Evolutionary conservation across 2,888 invertebrate species (phyloP).

Genomic region (Netelia fuscicornis): DNA sequence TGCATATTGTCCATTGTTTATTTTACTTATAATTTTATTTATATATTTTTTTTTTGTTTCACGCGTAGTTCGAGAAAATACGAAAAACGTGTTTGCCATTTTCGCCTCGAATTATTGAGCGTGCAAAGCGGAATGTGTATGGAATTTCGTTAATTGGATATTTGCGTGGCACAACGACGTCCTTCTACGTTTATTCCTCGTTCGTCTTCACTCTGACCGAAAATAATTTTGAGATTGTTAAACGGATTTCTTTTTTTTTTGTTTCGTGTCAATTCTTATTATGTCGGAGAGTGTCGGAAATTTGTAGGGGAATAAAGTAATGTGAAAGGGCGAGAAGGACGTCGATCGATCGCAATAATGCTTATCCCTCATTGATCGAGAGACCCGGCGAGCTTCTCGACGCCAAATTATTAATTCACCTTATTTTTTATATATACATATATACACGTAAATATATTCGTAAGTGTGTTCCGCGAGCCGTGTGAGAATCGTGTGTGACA

Average conservation of each 20-base stretch:
- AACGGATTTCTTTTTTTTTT: too few relatives aligned
- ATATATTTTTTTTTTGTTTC: conserved; percentile 8
- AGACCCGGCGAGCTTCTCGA: not conserved
- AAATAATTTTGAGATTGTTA: not conserved
- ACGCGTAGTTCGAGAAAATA: not conserved
- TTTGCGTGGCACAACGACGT: conserved; percentile 45
- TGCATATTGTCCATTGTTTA: conserved; percentile 10
- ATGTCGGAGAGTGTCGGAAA: not conserved
- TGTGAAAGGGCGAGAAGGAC: conserved; percentile 38
- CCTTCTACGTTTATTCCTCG: conserved; percentile 19
- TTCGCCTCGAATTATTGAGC: conserved; percentile 37
- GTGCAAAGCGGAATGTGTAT: conserved; percentile 60
- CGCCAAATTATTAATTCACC: not conserved
- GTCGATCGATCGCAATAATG: conserved; percentile 58
- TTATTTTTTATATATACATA: conserved; percentile 11
- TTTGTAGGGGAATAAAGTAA: not conserved
- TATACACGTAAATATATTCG: conserved; percentile 54
- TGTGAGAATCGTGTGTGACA: conserved; percentile 53
- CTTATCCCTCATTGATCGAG: conserved; percentile 41
- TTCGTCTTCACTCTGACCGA: not conserved
- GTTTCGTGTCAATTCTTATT: too few relatives aligned
- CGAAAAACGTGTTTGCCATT: conserved; percentile 28
- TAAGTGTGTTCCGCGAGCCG: conserved; percentile 40
- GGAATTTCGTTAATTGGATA: conserved; percentile 38
- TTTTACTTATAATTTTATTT: not conserved